Percentiles rank a stretch among this genome's conserved stretches.
Evolutionary conservation across 2,888 invertebrate species (phyloP).

Genomic region (Pherbina coryleti): DNA sequence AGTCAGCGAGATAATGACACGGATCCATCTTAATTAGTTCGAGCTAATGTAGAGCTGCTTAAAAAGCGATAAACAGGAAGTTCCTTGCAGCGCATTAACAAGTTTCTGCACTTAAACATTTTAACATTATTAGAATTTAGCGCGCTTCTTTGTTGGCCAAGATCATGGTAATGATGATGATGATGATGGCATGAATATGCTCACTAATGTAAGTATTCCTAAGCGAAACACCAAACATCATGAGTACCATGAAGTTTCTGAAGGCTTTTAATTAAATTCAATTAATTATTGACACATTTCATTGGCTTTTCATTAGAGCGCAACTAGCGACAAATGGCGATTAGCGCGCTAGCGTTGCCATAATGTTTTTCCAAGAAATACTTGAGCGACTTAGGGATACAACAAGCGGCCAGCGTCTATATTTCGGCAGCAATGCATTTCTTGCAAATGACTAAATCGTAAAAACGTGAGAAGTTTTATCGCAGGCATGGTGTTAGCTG

Average conservation of each 20-base stretch:
- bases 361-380: slow-evolving; percentile 25
- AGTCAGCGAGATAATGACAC: slow-evolving; percentile 48
- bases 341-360: not conserved
- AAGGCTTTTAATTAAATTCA: slow-evolving; percentile 63
- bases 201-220: not conserved
- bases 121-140: slow-evolving; percentile 1
- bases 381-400: not conserved
- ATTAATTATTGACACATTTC: slow-evolving; percentile 69
- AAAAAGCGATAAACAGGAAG: slow-evolving; percentile 52
- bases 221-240: too few species aligned
- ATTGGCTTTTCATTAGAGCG: slow-evolving; percentile 39
- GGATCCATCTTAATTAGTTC: slow-evolving; percentile 63
- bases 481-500: not conserved
- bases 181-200: slow-evolving; percentile 3
- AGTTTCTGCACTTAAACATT: slow-evolving; percentile 24
- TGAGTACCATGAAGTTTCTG: not conserved
- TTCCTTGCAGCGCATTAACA: slow-evolving; percentile 11
- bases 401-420: not conserved
- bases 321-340: slow-evolving; percentile 48
- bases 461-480: slow-evolving; percentile 60
- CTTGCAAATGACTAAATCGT: slow-evolving; percentile 52
- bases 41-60: slow-evolving; percentile 45
- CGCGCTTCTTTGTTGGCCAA: not conserved
- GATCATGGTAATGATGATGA: not conserved
- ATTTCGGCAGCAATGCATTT: slow-evolving; percentile 4